Percentiles rank a stretch among this genome's conserved stretches.
Conservation (phyloP, 30 jellyfish, hydroid and myxozoan genomes). For the Hydra vulgaris region DNA sequence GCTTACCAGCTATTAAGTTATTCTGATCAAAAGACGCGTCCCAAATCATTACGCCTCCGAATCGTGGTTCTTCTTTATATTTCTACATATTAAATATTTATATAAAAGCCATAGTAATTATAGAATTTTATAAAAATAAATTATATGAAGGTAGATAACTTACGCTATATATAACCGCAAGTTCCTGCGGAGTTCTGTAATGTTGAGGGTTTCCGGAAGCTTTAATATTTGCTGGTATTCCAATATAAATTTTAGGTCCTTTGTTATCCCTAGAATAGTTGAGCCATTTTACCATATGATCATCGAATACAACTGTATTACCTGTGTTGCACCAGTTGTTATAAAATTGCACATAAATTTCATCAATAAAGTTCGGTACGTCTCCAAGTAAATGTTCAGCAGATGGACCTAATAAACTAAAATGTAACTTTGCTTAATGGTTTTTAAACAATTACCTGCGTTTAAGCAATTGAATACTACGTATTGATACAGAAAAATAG, state of each 20-base stretch:
- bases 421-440: background rate
- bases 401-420: conserved; percentile 61
- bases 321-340: conserved; percentile 98
- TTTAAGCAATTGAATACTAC: too few species aligned
- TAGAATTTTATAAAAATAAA: too few species aligned
- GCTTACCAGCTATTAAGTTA: conserved; percentile 73
- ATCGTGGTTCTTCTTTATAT: conserved; percentile 69
- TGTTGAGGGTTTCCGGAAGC: conserved; percentile 94
- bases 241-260: conserved; percentile 84
- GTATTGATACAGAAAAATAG: too few species aligned
- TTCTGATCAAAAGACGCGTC: conserved; percentile 95
- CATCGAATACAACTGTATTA: conserved; percentile 62
- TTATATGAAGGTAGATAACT: too few species aligned
- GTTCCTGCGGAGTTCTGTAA: conserved; percentile 64
- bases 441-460: too few species aligned
- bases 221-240: conserved; percentile 79
- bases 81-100: conserved; percentile 9
- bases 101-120: too few species aligned
- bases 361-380: conserved; percentile 81
- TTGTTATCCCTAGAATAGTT: conserved; percentile 48
- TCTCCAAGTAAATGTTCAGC: conserved; percentile 82
- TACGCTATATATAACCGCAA: conserved; percentile 62
- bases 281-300: conserved; percentile 68
- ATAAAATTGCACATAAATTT: conserved; percentile 82
- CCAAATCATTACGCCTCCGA: conserved; percentile 97